These are phyloP conservation scores for Thyatira batis DNA, from an alignment of 2,888 invertebrate species.

Conservation along the genomic window DNA sequence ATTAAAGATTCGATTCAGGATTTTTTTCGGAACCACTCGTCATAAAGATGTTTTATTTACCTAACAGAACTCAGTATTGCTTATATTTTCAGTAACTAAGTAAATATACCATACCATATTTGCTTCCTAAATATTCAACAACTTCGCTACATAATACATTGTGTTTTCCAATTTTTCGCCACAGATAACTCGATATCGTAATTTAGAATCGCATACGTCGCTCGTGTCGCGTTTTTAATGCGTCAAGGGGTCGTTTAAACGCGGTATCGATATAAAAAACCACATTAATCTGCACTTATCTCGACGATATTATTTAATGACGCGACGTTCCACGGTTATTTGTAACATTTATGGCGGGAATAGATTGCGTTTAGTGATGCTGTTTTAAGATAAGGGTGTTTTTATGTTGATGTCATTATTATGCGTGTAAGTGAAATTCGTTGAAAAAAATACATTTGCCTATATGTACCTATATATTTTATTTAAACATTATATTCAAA, in stretches of 20 bases:
- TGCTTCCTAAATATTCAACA: neutral
- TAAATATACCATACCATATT: no score
- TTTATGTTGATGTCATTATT: slow-evolving; percentile 52
- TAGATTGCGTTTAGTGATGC: slow-evolving; percentile 58
- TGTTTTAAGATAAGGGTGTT: slow-evolving; percentile 60
- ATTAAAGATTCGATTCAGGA: slow-evolving; percentile 15
- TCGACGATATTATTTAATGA: slow-evolving; percentile 79
- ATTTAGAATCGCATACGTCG: slow-evolving; percentile 68
- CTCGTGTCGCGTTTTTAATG: slow-evolving; percentile 63
- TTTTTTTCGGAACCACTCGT: neutral
- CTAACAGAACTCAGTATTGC: no score
- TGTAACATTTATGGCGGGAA: slow-evolving; percentile 73
- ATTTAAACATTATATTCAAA: neutral
- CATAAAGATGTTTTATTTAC: no score
- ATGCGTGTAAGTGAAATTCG: slow-evolving; percentile 54
- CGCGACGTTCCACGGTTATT: slow-evolving; percentile 77
- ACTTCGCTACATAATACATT: no score
- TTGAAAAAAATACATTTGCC: neutral
- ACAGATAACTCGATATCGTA: slow-evolving; percentile 55
- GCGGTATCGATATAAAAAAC: slow-evolving; percentile 70
- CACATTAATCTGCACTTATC: slow-evolving; percentile 80
- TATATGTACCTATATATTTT: neutral
- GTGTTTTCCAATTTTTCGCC: slow-evolving; percentile 21
- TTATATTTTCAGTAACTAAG: no score
- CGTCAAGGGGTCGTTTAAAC: slow-evolving; percentile 59